These are phyloP conservation scores for Cygnus atratus DNA, from an alignment of 2,113 vertebrate genomes.

Conservation along the genomic window DNA sequence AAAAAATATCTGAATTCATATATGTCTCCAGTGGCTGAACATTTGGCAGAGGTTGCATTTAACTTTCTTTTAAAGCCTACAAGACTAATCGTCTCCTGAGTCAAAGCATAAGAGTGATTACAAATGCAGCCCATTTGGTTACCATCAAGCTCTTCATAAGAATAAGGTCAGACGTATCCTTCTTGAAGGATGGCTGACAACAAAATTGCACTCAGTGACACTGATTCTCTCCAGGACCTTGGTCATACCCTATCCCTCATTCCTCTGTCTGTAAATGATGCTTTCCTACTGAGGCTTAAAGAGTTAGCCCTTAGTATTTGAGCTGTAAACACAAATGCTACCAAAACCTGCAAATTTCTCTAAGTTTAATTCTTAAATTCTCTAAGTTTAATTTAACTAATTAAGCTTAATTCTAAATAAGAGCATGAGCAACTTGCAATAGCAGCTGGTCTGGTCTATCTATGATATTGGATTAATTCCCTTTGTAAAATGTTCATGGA, in stretches of 20 bases:
- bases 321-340: neutral
- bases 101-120: neutral
- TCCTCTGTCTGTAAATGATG: neutral
- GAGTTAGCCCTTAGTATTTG: neutral
- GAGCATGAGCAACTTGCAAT: neutral
- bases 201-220: neutral
- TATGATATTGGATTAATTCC: neutral
- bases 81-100: conserved; percentile 6
- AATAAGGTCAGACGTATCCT: neutral
- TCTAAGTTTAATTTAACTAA: no score
- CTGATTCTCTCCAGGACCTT: neutral
- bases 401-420: neutral
- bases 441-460: neutral
- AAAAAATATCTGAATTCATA: neutral
- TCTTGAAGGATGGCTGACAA: neutral
- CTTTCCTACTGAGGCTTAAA: neutral
- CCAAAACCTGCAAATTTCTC: neutral
- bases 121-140: conserved; percentile 2
- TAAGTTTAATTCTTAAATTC: neutral
- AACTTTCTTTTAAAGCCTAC: neutral
- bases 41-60: neutral
- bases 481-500: neutral
- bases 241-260: neutral
- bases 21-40: neutral
- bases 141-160: neutral